A percentile compares a stretch with the other conserved stretches of the same genome.
Conservation (phyloP, 2,113 vertebrate species). For the Sporophila hypoxantha region DNA sequence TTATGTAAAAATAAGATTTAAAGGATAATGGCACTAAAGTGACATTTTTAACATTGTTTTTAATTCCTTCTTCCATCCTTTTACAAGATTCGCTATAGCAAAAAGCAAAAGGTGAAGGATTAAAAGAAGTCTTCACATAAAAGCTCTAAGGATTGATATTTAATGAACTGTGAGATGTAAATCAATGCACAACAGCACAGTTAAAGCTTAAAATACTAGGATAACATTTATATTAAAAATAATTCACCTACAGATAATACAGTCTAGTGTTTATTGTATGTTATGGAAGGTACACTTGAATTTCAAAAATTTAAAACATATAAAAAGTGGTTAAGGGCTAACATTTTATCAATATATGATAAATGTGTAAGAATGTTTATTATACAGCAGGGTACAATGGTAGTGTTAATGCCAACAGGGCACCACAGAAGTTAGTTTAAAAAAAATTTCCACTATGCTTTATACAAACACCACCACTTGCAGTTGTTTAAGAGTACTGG, state of each 20-base stretch:
- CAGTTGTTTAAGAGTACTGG: slow-evolving; percentile 70
- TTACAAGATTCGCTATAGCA: not conserved
- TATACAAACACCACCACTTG: slow-evolving; percentile 84
- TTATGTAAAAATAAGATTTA: not conserved
- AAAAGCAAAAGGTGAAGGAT: slow-evolving; percentile 13
- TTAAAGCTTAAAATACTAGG: slow-evolving; percentile 31
- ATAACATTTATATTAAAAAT: slow-evolving; percentile 57
- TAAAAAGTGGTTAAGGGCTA: slow-evolving; percentile 87
- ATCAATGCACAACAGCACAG: slow-evolving; percentile 26
- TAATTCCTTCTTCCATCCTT: slow-evolving; percentile 22
- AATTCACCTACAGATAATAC: slow-evolving; percentile 67
- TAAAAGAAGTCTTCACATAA: slow-evolving; percentile 29
- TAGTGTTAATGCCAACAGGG: slow-evolving; percentile 77
- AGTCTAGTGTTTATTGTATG: slow-evolving; percentile 89
- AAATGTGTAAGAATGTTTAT: slow-evolving; percentile 83
- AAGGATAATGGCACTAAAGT: slow-evolving; percentile 9
- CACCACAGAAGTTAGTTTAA: slow-evolving; percentile 79
- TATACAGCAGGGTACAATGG: slow-evolving; percentile 82
- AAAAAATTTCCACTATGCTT: slow-evolving; percentile 84
- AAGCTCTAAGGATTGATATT: slow-evolving; percentile 28
- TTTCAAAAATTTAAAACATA: slow-evolving; percentile 92
- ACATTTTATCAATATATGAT: slow-evolving; percentile 86
- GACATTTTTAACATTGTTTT: slow-evolving; percentile 9
- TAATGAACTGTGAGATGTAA: slow-evolving; percentile 47
- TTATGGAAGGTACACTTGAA: slow-evolving; percentile 90